These are phyloP conservation scores for Eretmodus cyanostictus DNA, from an alignment of 2,113 vertebrate genomes.

Conservation along the genomic window DNA sequence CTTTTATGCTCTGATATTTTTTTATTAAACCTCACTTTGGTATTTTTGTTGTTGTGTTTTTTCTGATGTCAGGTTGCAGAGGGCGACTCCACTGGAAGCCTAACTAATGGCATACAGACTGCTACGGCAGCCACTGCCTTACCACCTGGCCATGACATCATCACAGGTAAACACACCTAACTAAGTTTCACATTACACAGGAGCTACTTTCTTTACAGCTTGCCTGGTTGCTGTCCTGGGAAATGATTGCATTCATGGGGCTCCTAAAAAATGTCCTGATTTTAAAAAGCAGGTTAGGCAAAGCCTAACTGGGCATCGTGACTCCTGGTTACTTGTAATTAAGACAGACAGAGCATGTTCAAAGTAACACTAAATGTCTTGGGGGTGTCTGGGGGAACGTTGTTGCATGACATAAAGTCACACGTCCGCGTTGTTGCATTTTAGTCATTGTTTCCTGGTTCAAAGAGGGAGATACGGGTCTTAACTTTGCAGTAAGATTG, in stretches of 20 bases:
- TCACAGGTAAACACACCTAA: constrained; percentile 74
- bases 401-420: not conserved
- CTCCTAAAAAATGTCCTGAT: not conserved
- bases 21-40: not conserved
- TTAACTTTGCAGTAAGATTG: not conserved
- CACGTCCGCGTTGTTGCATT: not conserved
- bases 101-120: constrained; percentile 79
- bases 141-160: constrained; percentile 78
- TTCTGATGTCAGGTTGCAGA: constrained; percentile 79
- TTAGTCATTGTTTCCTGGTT: not conserved
- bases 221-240: not conserved
- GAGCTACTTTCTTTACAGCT: not conserved
- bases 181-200: not conserved
- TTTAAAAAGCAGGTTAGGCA: not conserved
- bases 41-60: not conserved
- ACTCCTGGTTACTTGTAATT: not conserved
- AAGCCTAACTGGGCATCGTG: not conserved
- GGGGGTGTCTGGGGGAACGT: not conserved
- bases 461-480: not conserved
- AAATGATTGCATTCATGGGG: not conserved
- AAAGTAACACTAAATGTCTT: not conserved
- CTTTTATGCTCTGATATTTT: not conserved
- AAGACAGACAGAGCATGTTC: not conserved
- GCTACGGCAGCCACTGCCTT: constrained; percentile 75
- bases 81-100: constrained; percentile 77